Evolutionary conservation across 1,140 invertebrate genomes (phyloP), one percentile per base, ranked within the genome.

Genomic region (Atopsyche davidsoni): DNA sequence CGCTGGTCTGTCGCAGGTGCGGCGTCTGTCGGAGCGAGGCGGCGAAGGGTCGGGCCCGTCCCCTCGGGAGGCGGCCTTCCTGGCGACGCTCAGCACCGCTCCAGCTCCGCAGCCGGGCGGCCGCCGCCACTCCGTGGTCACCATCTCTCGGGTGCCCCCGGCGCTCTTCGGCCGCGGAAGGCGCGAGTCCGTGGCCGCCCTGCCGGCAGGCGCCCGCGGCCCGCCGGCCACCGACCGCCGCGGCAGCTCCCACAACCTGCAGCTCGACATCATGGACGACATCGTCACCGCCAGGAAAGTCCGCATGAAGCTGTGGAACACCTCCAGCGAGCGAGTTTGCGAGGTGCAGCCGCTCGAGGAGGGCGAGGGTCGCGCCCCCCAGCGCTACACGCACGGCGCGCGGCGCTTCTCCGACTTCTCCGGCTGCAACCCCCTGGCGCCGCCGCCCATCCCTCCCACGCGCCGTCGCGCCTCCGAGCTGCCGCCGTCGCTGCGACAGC

Each of bases 241-340:
- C 13, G 87, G 87, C 25, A 87, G 85, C 62, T 79, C 81, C 11
- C 87, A 88, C 62, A 89, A 89, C 63, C 69, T 89, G 14, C 85
- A 89, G 59, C 69, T 89, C 46, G 87, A 90, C 60, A 89, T 89
- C 47, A 89, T 90, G 86, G 87, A 89, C 58, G 85, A 89, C 60
- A 89, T 90, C 25, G 81, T 89, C 16, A 85, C 86, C 62, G 82
- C 84, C 1, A 75, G 84, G 31, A 89, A 89, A 74, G 87, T 85
- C 0, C 75, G 82, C 34, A 80, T 89, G 75, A 87, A 86, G 66
- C 79, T 90, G 61, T 89, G 86, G 82, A 86, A 84, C 38, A 88
- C 85, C 2, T 82, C 83, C 40, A 81, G 77, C 48, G 86, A 90
- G 64, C 80, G 82, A 50, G 80, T 89, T 1, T 87, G 85, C 62